A percentile compares a stretch with the other conserved stretches of the same genome.
Conservation (phyloP, 2,888 invertebrate genomes). For the Hermaeophaga mercurialis region DNA sequence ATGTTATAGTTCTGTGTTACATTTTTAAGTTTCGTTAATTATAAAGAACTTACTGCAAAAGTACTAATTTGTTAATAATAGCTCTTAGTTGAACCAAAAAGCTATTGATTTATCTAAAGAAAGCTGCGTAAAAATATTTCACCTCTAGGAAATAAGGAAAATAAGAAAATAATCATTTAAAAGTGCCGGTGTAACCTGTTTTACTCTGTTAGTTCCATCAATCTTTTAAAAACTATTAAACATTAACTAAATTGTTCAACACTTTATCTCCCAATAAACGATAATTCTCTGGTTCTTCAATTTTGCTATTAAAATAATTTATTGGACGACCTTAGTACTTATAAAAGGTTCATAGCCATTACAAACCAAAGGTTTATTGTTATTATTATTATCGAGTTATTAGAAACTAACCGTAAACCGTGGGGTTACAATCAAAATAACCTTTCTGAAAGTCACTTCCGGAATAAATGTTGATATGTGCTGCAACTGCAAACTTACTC, state of each 20-base stretch:
- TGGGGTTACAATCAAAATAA: neutral
- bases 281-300: neutral
- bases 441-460: slow-evolving; percentile 10
- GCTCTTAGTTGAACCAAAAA: no score
- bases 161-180: no score
- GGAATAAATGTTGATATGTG: slow-evolving; percentile 17
- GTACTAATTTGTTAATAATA: no score
- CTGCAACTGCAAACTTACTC: no score
- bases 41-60: no score
- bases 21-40: no score
- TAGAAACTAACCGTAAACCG: slow-evolving; percentile 2
- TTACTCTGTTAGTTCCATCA: slow-evolving; percentile 2
- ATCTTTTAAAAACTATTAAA: slow-evolving; percentile 4
- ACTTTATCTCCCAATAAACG: slow-evolving; percentile 6
- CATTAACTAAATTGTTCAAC: slow-evolving; percentile 11
- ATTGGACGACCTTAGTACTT: slow-evolving; percentile 2
- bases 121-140: no score
- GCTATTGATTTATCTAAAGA: no score
- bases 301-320: slow-evolving; percentile 10
- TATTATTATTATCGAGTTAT: slow-evolving; percentile 1
- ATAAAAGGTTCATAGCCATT: slow-evolving; percentile 2
- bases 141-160: no score
- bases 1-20: no score
- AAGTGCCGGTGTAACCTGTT: slow-evolving; percentile 4
- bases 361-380: slow-evolving; percentile 6